Conservation (phyloP, 2,888 invertebrate genomes). For the Melinaea menophilus region DNA sequence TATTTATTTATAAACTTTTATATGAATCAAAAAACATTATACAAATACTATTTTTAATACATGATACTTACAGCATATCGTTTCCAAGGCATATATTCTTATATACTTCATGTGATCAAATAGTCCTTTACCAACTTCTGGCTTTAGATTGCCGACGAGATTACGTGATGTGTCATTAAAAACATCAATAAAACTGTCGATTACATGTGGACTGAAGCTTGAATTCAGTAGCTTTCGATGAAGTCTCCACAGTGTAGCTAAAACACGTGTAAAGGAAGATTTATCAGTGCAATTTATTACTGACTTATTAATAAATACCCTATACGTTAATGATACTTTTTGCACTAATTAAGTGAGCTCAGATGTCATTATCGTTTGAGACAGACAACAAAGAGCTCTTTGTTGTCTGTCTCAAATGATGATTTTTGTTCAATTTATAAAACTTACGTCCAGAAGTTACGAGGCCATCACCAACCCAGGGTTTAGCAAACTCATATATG, state of each 20-base stretch:
- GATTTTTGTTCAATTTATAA: conserved; percentile 6
- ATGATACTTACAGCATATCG: too few species aligned
- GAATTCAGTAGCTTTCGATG: not conserved
- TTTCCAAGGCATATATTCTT: too few species aligned
- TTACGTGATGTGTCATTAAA: not conserved
- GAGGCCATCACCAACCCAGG: conserved; percentile 61
- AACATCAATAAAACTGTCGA: not conserved
- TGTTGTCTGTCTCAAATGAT: not conserved
- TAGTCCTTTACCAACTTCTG: not conserved
- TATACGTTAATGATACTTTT: too few species aligned
- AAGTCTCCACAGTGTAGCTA: not conserved
- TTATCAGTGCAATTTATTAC: not conserved
- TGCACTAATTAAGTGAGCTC: too few species aligned
- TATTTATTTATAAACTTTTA: too few species aligned
- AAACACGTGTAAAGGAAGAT: not conserved
- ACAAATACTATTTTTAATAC: too few species aligned
- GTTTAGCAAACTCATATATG: conserved; percentile 59
- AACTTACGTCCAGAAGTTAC: too few species aligned
- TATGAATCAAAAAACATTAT: too few species aligned
- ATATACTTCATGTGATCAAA: conserved; percentile 14
- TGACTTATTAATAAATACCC: too few species aligned
- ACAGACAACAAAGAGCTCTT: too few species aligned
- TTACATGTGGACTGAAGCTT: not conserved
- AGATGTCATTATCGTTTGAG: too few species aligned
- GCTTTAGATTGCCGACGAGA: not conserved